Percentiles rank a stretch among this genome's conserved stretches.
Conservation (phyloP, 1,140 invertebrate species). For the Drosophila sproati region DNA sequence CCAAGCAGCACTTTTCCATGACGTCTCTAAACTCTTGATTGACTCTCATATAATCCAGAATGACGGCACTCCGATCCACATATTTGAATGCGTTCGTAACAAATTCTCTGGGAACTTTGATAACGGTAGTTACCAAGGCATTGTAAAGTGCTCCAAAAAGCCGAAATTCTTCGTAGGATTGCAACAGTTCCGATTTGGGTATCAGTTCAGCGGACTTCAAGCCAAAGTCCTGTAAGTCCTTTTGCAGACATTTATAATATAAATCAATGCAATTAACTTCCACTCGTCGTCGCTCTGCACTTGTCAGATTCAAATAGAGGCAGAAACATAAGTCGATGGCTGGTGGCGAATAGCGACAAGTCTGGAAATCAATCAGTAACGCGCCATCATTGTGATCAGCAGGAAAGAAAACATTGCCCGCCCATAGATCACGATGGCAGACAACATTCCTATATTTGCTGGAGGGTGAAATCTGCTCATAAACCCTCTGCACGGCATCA, state of each 20-base stretch:
- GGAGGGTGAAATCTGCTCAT: slow-evolving; percentile 66
- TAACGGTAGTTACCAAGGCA: slow-evolving; percentile 62
- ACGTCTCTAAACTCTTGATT: slow-evolving; percentile 42
- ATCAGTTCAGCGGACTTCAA: slow-evolving; percentile 17
- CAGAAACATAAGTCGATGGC: slow-evolving; percentile 85
- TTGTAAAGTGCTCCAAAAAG: slow-evolving; percentile 64
- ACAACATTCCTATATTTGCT: slow-evolving; percentile 85
- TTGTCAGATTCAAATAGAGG: slow-evolving; percentile 66
- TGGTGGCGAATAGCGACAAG: slow-evolving; percentile 86
- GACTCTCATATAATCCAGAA: slow-evolving; percentile 60
- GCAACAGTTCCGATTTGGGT: slow-evolving; percentile 49
- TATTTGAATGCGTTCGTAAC: slow-evolving; percentile 71
- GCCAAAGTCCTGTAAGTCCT: slow-evolving; percentile 31
- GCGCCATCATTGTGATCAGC: slow-evolving; percentile 70
- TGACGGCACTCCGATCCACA: slow-evolving; percentile 54
- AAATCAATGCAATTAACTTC: slow-evolving; percentile 51
- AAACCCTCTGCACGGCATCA: slow-evolving; percentile 41
- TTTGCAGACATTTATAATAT: slow-evolving; percentile 52
- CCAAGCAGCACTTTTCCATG: slow-evolving; percentile 58
- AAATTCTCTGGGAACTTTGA: slow-evolving; percentile 58
- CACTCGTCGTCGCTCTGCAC: slow-evolving; percentile 22
- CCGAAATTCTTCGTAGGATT: slow-evolving; percentile 72
- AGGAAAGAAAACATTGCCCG: slow-evolving; percentile 87
- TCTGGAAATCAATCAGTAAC: slow-evolving; percentile 87
- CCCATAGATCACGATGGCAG: slow-evolving; percentile 88